Conservation (phyloP, 2,113 vertebrate genomes). For the Phylloscopus trochilus region DNA sequence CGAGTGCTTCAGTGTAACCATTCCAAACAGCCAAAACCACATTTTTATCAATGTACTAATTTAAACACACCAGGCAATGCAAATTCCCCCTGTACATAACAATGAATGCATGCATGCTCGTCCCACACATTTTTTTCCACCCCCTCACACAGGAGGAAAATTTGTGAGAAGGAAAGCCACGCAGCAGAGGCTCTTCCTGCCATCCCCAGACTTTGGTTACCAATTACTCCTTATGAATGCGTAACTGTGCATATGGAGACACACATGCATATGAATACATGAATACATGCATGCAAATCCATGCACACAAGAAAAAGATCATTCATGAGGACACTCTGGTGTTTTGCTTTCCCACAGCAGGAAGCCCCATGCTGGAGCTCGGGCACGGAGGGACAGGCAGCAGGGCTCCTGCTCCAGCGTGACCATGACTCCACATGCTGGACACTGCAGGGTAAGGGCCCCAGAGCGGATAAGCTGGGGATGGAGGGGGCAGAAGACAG, state of each 20-base stretch:
- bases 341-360: neutral
- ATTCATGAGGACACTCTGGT: neutral
- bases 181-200: neutral
- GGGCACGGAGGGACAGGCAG: accelerated
- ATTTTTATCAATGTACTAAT: neutral
- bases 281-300: neutral
- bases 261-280: neutral
- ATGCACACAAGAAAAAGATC: neutral
- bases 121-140: neutral
- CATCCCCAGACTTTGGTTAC: neutral
- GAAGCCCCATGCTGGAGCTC: neutral
- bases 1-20: neutral
- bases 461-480: neutral
- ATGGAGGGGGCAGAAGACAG: neutral
- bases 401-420: neutral
- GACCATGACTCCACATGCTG: neutral
- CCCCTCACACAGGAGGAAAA: neutral
- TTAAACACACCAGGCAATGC: neutral
- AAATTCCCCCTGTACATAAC: neutral
- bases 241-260: neutral
- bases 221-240: neutral
- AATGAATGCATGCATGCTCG: neutral
- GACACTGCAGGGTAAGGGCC: accelerated
- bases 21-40: constrained; percentile 4
- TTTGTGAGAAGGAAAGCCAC: neutral